Base-by-base conservation (phyloP, 2,797 vertebrate species). In the Scyliorhinus canicula region DNA sequence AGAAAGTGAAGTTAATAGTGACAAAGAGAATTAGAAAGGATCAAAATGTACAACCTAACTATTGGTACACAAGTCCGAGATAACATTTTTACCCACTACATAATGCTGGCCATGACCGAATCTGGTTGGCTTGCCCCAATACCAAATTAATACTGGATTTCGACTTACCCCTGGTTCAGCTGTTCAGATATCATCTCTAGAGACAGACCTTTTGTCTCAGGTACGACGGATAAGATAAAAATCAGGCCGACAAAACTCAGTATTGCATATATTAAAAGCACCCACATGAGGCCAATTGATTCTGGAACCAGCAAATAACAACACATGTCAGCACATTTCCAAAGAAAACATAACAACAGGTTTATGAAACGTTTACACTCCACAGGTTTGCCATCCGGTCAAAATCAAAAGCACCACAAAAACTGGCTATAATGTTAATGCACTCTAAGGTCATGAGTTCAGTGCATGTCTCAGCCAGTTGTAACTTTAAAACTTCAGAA, bases 181-280 rank as follows among this genome's bases (percentile, higher is more conserved):
- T 99, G 98, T 97, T 97, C 97, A 14, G 99, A 99, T 97, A 99
- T 99, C 96, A 99, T 98, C 96, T 99, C 99, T 97, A 99, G 97
- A 2, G 98, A 98, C 67, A 97, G 97, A 95, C 99, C 98, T 96
- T 98, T 99, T 2, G 99, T 99, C 97, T 99, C 98, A 0, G 98
- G 99, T 95, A 99, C 97, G 96, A 98, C 98, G 95, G 98, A 95
- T 96, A 98, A 96, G 96, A 99, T 97, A 95, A 99, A 99, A 95
- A 97, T 97, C 96, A 99, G 96, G 0, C 98, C 97, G 14, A 97
- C 96, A 8, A 99, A 97, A 96, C 99, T 98, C 98, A 99, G 98
- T 77, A 97, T 96, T 28, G 98, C 96, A 60, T 99, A 99, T 82
- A 98, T 97, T 97, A 99, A 99, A 97, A 98, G 98, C 94, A 99